Evolutionary conservation across 2,797 vertebrate species (phyloP), one percentile per base, ranked within the genome.

Genomic region (Agapornis canus): DNA sequence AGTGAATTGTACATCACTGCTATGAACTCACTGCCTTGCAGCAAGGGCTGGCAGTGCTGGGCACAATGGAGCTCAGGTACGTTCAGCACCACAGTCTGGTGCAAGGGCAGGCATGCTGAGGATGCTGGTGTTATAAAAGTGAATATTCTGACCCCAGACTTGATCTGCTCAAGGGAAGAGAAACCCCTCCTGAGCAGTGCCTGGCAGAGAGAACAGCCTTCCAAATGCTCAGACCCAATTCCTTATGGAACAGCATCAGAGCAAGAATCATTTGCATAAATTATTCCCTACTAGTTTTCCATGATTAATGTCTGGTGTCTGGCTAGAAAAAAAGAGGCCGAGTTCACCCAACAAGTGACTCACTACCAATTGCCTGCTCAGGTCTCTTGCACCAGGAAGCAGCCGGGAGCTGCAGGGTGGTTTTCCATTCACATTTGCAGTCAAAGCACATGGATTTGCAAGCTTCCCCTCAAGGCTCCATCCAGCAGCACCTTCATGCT

Each of bases 41-140:
- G 49, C 52, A 64, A 35, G 31, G 39, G 35, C 60, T 63, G 60
- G 52, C 14, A 6, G 15, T 4, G 15, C 49, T 1, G 0, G 57
- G 23, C 51, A 61, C 42, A 42, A 69, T 5, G 49, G 19, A 64
- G 25, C 78, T 64, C 43, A 19, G 31, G 39, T 37, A 14, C 39
- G 1, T 17, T 26, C 23, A 19, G 4, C 49, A 37, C 14, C 32
- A n/a, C 13, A 10, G 56, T 22, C 42, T 26, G 8, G 43, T 27
- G n/a, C 47, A 6, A 27, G 27, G 79, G 37, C 12, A 11, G 39
- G 10, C n/a, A 16, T 1, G 25, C 2, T 39, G n/a, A 0, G 0
- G 69, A 32, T 25, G 35, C 56, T 32, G 66, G 27, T 4, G 32
- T 11, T 48, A 22, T 9, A 40, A 6, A 42, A 49, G 27, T 6